Evolutionary conservation across 2,797 vertebrate species (phyloP).

Genomic region (Cottoperca gobio): DNA sequence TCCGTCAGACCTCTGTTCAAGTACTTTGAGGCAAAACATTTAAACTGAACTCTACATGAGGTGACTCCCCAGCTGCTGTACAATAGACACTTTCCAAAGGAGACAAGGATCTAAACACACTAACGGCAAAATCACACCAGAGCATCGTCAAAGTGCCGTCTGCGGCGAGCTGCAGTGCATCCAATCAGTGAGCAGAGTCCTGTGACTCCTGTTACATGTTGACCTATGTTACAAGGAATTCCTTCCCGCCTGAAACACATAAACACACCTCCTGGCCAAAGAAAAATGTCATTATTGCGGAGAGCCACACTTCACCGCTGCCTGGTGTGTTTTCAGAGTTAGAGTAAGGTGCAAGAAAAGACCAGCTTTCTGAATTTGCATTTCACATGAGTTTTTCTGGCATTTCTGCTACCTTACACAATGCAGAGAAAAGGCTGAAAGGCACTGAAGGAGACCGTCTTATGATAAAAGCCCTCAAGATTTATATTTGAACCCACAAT

Average conservation of each 20-base stretch:
- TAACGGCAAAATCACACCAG: too few relatives aligned
- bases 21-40: conserved; percentile 8
- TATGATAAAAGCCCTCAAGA: conserved; percentile 2
- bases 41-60: conserved; percentile 25
- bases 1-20: conserved; percentile 10
- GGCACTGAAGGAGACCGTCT: background rate
- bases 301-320: too few relatives aligned
- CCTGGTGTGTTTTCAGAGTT: too few relatives aligned
- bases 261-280: too few relatives aligned
- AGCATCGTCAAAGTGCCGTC: too few relatives aligned
- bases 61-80: conserved; percentile 23
- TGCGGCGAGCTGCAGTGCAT: too few relatives aligned
- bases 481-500: conserved; percentile 12
- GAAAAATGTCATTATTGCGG: too few relatives aligned
- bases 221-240: too few relatives aligned
- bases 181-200: too few relatives aligned
- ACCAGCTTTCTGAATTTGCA: conserved; percentile 7
- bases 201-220: too few relatives aligned
- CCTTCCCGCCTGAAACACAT: too few relatives aligned
- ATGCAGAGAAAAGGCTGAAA: conserved; percentile 3
- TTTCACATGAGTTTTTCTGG: background rate
- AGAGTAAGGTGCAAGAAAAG: background rate
- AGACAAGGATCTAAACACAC: background rate
- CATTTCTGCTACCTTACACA: background rate
- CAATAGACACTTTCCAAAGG: background rate